These are phyloP conservation scores for Cephus runcator DNA, from an alignment of 2,888 invertebrate genomes.

Conservation along the genomic window DNA sequence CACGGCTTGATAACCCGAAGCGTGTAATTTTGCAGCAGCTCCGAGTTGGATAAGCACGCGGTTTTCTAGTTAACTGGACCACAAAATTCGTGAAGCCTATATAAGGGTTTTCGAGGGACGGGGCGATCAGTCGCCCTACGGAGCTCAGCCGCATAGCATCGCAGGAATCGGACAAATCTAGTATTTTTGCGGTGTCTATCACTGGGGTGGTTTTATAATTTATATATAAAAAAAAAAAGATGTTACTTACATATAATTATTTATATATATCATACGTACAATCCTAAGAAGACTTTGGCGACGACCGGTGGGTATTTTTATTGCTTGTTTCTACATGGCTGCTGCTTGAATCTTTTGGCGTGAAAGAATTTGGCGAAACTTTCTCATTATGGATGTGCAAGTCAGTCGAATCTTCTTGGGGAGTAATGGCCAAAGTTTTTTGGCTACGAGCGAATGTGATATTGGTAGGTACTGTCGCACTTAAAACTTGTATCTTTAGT, in stretches of 20 bases:
- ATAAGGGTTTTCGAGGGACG: slow-evolving; percentile 65
- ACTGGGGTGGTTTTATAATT: neutral
- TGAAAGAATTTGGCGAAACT: neutral
- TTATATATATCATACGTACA: neutral
- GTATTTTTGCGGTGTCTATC: neutral
- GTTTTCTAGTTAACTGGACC: slow-evolving; percentile 74
- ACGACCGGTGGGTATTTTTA: neutral
- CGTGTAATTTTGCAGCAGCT: slow-evolving; percentile 72
- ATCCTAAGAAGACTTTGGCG: neutral
- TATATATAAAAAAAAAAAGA: neutral
- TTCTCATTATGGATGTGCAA: neutral
- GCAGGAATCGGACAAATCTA: neutral
- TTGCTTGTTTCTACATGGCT: neutral
- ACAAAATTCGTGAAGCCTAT: slow-evolving; percentile 72
- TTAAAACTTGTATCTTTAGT: neutral
- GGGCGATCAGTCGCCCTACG: slow-evolving; percentile 53
- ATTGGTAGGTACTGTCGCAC: neutral
- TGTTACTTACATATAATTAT: neutral
- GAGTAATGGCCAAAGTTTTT: neutral
- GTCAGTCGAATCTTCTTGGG: neutral
- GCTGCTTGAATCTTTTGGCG: neutral
- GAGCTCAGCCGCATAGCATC: slow-evolving; percentile 46
- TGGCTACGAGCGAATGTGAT: neutral
- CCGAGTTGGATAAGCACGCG: slow-evolving; percentile 67
- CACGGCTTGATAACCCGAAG: slow-evolving; percentile 71